Conservation (phyloP, 2,113 vertebrate species). For the Mormoops blainvillei region DNA sequence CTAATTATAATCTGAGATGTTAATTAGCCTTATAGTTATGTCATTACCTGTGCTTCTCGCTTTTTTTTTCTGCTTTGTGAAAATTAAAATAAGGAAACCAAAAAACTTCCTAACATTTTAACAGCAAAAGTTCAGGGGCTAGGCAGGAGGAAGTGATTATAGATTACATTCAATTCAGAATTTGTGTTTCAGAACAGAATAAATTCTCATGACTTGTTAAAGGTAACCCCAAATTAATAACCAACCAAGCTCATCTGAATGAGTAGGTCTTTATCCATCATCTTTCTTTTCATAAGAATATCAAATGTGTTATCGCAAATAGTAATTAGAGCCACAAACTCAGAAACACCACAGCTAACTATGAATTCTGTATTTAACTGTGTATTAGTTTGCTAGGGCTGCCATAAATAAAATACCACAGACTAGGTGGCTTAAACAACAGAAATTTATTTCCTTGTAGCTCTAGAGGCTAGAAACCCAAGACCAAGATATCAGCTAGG, state of each 20-base stretch:
- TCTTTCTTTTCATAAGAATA: neutral
- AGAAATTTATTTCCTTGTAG: neutral
- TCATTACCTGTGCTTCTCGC: conserved; percentile 5
- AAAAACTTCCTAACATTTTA: neutral
- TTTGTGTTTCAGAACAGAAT: neutral
- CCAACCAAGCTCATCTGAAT: neutral
- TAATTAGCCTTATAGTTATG: conserved; percentile 38
- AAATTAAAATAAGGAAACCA: conserved; percentile 14
- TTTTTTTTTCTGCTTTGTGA: conserved; percentile 32
- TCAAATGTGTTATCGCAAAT: neutral
- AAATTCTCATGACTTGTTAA: neutral
- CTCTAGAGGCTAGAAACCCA: neutral
- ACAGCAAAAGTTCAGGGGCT: neutral
- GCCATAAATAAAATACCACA: neutral
- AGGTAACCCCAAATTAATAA: neutral
- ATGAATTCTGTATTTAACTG: neutral
- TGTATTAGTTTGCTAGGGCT: neutral
- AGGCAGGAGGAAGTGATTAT: neutral
- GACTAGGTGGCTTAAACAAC: neutral
- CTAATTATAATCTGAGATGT: conserved; percentile 13
- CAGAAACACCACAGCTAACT: neutral
- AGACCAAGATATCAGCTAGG: neutral
- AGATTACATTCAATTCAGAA: neutral
- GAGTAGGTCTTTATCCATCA: neutral
- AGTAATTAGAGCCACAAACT: neutral